phyloP scores from a whole-genome alignment of 2,888 invertebrate species.

The Alsophila aescularia region DNA sequence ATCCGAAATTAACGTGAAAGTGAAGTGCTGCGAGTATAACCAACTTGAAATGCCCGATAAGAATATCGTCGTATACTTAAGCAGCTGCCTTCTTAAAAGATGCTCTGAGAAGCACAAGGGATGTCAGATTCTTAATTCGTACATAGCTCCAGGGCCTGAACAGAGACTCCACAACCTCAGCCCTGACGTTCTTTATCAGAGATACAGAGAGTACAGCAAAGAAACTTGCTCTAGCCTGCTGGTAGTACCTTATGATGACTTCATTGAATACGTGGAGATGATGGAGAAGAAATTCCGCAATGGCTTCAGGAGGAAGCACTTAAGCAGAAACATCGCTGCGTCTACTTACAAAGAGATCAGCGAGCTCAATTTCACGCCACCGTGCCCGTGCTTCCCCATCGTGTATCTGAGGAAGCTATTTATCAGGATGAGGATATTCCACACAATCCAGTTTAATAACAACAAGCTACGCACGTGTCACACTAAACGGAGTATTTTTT shows the following conservation, averaged over 20 bases:
- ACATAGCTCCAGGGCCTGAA: slow-evolving; percentile 26
- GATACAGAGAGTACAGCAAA: slow-evolving; percentile 29
- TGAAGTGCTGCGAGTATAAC: slow-evolving; percentile 20
- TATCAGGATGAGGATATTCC: slow-evolving; percentile 32
- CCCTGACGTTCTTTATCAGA: slow-evolving; percentile 26
- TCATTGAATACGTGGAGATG: slow-evolving; percentile 32
- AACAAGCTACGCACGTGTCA: not conserved
- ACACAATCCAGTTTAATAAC: slow-evolving; percentile 30
- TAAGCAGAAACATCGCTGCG: slow-evolving; percentile 15
- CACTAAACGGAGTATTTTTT: not conserved
- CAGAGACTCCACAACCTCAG: slow-evolving; percentile 22
- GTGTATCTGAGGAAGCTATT: slow-evolving; percentile 34
- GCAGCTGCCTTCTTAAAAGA: slow-evolving; percentile 31
- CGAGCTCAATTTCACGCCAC: slow-evolving; percentile 23
- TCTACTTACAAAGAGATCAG: slow-evolving; percentile 26
- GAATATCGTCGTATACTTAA: slow-evolving; percentile 30
- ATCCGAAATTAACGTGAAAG: slow-evolving; percentile 12
- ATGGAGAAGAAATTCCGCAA: slow-evolving; percentile 30
- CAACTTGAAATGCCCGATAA: slow-evolving; percentile 23
- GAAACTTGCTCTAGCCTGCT: slow-evolving; percentile 24
- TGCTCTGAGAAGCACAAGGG: slow-evolving; percentile 30
- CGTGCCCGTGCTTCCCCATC: slow-evolving; percentile 36
- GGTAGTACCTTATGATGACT: slow-evolving; percentile 32
- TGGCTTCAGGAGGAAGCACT: slow-evolving; percentile 17
- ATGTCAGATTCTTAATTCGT: slow-evolving; percentile 21